Evolutionary conservation across 2,888 invertebrate genomes (phyloP).

Genomic region (Nudaria mundana): DNA sequence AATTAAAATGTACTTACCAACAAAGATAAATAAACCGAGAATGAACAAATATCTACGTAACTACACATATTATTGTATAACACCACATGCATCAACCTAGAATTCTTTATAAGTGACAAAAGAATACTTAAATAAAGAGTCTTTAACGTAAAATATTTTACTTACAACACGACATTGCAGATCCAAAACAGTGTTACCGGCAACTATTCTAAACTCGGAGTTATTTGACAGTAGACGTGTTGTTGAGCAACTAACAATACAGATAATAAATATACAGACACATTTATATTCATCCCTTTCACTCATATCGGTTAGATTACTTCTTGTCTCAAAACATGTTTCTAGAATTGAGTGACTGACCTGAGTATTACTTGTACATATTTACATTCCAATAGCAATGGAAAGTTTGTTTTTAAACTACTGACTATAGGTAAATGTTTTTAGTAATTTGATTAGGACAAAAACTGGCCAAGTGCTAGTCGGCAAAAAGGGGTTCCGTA

Average conservation of each 20-base stretch:
- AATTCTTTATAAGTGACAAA: too few species aligned
- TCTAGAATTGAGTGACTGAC: neutral
- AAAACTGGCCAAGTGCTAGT: too few species aligned
- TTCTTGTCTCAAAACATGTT: slow-evolving; percentile 23
- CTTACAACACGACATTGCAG: slow-evolving; percentile 59
- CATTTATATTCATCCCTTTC: slow-evolving; percentile 4
- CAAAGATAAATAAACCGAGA: too few species aligned
- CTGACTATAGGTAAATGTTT: too few species aligned
- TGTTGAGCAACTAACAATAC: slow-evolving; percentile 3
- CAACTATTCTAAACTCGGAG: slow-evolving; percentile 18
- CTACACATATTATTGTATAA: too few species aligned
- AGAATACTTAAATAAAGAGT: neutral
- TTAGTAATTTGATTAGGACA: too few species aligned
- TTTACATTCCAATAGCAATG: too few species aligned
- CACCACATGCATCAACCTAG: too few species aligned
- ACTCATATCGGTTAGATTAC: slow-evolving; percentile 2
- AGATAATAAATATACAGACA: neutral
- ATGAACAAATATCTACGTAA: too few species aligned
- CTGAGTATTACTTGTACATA: neutral
- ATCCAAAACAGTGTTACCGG: slow-evolving; percentile 12
- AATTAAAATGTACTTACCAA: too few species aligned
- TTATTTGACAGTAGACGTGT: slow-evolving; percentile 5
- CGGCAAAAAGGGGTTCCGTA: too few species aligned
- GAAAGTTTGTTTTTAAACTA: too few species aligned
- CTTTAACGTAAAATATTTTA: slow-evolving; percentile 38